These are phyloP conservation scores for Litoditis marina DNA, from an alignment of 2,888 invertebrate genomes.

Conservation along the genomic window DNA sequence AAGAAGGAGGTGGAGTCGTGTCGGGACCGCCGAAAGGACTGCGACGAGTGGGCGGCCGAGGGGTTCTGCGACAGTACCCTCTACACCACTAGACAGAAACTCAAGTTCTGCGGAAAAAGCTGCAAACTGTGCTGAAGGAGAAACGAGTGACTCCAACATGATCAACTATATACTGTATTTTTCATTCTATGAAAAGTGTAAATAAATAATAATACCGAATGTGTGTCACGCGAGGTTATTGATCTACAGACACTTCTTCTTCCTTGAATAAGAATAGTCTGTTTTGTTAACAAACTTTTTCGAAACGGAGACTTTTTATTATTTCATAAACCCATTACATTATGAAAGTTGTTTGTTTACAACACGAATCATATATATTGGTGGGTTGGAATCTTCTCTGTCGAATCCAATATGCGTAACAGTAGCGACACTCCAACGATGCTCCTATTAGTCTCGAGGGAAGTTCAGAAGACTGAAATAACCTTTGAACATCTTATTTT, in stretches of 20 bases:
- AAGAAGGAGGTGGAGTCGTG: conserved; percentile 35
- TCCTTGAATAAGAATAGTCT: background rate
- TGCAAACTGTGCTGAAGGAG: conserved; percentile 41
- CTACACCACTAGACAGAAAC: conserved; percentile 48
- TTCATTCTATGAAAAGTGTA: too few species aligned
- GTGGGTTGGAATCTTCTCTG: conserved; percentile 5
- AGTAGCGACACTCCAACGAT: conserved; percentile 12
- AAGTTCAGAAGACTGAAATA: conserved; percentile 3
- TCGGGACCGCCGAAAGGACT: conserved; percentile 47
- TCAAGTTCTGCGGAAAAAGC: conserved; percentile 50
- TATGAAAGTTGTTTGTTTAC: conserved; percentile 2
- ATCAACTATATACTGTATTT: too few species aligned
- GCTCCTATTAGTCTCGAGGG: conserved; percentile 9
- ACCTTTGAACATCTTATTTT: too few species aligned
- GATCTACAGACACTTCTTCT: background rate
- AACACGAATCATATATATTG: conserved; percentile 10
- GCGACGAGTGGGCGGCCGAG: conserved; percentile 49
- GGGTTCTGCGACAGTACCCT: conserved; percentile 50
- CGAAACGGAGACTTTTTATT: too few species aligned
- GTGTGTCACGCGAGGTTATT: conserved; percentile 10
- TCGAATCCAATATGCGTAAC: conserved; percentile 13
- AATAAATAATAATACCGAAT: too few species aligned
- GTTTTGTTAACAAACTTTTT: background rate
- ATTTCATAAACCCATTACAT: too few species aligned
- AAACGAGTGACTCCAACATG: too few species aligned